Percentiles rank a stretch among this genome's conserved stretches.
Conservation (phyloP, 2,113 vertebrate genomes). For the Callionymus lyra region DNA sequence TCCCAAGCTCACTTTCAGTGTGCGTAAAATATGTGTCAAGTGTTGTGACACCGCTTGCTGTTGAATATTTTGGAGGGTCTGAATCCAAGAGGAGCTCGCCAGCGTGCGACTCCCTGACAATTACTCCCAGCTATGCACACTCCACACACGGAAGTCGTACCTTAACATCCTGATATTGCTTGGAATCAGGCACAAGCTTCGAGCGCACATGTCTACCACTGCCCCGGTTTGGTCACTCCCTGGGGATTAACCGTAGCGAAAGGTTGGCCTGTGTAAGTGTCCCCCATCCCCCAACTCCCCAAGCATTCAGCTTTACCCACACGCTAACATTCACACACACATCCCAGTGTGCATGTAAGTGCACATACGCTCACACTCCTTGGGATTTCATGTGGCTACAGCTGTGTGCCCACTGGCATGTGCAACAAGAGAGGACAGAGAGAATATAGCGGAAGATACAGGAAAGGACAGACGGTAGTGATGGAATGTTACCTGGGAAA, state of each 20-base stretch:
- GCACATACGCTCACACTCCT: conserved; percentile 33
- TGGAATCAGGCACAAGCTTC: conserved; percentile 9
- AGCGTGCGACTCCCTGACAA: conserved; percentile 25
- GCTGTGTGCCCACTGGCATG: conserved; percentile 53
- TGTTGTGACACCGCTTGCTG: conserved; percentile 36
- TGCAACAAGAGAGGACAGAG: conserved; percentile 32
- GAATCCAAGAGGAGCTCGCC: conserved; percentile 41
- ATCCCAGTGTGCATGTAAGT: conserved; percentile 30
- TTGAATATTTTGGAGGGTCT: conserved; percentile 40
- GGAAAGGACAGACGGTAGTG: conserved; percentile 21
- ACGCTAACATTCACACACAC: conserved; percentile 13
- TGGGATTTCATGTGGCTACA: conserved; percentile 51
- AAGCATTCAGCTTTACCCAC: conserved; percentile 16
- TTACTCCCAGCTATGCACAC: conserved; percentile 4
- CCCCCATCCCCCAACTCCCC: conserved; percentile 7
- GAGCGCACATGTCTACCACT: conserved; percentile 3
- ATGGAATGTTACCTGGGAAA: conserved; percentile 36
- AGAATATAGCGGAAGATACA: conserved; percentile 22
- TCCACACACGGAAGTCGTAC: conserved; percentile 1
- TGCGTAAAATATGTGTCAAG: conserved; percentile 42
- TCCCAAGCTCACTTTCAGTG: too few relatives aligned
- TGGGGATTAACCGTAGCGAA: conserved; percentile 37
- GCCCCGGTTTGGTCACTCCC: conserved; percentile 24
- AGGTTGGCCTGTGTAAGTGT: conserved; percentile 42
- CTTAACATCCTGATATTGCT: too few relatives aligned